Conservation (phyloP, 2,888 invertebrate genomes). For the Drosophila quinaria region DNA sequence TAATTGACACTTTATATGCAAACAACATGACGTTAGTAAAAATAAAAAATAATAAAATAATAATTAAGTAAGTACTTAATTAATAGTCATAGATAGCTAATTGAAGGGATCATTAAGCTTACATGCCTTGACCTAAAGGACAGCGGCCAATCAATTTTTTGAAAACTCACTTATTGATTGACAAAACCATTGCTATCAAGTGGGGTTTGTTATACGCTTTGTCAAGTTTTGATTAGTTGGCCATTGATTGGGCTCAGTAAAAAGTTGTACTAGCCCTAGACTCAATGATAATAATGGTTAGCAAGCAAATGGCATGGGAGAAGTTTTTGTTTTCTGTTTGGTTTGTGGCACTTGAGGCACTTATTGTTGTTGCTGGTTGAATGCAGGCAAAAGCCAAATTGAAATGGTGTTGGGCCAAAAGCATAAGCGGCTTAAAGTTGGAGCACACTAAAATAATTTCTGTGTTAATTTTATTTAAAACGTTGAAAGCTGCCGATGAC, state of each 20-base stretch:
- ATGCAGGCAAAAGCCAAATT: constrained; percentile 46
- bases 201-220: constrained; percentile 7
- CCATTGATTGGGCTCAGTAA: constrained; percentile 19
- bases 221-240: constrained; percentile 30
- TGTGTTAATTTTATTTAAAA: constrained; percentile 73
- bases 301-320: constrained; percentile 23
- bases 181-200: constrained; percentile 3
- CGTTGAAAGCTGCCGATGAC: constrained; percentile 38
- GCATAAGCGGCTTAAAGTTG: constrained; percentile 74
- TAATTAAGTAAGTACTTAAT: background rate
- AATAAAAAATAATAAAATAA: background rate
- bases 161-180: background rate
- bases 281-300: constrained; percentile 21
- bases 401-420: constrained; percentile 38
- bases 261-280: constrained; percentile 20
- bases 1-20: no score
- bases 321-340: constrained; percentile 7
- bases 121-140: background rate
- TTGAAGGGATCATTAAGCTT: background rate
- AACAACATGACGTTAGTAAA: no score
- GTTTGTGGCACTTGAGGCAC: constrained; percentile 10
- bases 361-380: constrained; percentile 14
- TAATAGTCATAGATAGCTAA: background rate
- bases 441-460: constrained; percentile 72
- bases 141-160: background rate